These are phyloP conservation scores for Microplitis demolitor DNA, from an alignment of 1,140 invertebrate genomes.

Conservation along the genomic window DNA sequence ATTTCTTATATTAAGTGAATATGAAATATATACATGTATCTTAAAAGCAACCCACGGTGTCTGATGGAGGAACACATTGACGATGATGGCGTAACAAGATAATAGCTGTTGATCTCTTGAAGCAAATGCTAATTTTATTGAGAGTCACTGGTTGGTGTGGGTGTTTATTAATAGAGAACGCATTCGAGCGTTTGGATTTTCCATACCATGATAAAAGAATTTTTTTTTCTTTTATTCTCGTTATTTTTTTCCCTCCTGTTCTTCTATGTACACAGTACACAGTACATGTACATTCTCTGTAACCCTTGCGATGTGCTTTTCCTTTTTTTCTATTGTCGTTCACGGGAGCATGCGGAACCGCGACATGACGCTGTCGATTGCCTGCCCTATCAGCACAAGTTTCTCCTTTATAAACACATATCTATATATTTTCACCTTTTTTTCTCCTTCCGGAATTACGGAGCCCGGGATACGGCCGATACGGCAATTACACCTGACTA, in stretches of 20 bases:
- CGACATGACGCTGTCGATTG: neutral
- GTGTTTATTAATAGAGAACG: constrained; percentile 9
- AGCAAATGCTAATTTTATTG: constrained; percentile 6
- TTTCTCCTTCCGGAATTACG: constrained; percentile 17
- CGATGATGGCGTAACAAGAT: constrained; percentile 4
- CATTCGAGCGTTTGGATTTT: neutral
- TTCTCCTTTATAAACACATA: neutral
- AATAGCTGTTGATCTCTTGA: neutral
- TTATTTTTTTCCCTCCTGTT: neutral
- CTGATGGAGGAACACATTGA: neutral
- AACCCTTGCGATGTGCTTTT: neutral
- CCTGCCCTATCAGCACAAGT: neutral
- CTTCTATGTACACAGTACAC: neutral
- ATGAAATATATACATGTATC: neutral
- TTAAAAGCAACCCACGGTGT: too few relatives aligned
- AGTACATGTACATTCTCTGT: neutral
- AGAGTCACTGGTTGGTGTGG: neutral
- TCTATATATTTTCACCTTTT: neutral
- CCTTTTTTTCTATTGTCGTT: neutral
- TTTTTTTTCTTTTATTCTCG: neutral
- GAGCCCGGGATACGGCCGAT: constrained; percentile 1
- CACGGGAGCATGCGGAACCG: neutral
- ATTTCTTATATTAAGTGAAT: too few relatives aligned
- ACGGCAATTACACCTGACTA: constrained; percentile 17
- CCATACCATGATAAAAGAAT: neutral